Percentiles rank a stretch among this genome's conserved stretches.
phyloP scores from a whole-genome alignment of 2,113 vertebrate species.

The Ptyas mucosa region DNA sequence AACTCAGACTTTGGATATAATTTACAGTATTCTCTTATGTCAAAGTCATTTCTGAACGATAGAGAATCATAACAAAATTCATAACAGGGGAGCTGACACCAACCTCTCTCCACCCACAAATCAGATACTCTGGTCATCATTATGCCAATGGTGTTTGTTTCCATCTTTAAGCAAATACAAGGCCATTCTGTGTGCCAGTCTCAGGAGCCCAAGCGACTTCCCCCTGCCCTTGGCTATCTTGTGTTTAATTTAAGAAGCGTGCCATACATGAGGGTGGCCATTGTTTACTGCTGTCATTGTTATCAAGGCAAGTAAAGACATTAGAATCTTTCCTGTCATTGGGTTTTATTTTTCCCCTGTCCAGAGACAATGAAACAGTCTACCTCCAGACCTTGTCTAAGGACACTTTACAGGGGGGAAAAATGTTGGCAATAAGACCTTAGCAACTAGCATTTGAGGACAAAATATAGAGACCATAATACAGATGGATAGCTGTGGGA shows the following conservation, averaged over 20 bases:
- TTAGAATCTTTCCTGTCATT: conserved; percentile 58
- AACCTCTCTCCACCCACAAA: conserved; percentile 27
- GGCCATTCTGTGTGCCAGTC: conserved; percentile 46
- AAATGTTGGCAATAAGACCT: conserved; percentile 54
- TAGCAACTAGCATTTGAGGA: background rate
- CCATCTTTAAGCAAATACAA: conserved; percentile 43
- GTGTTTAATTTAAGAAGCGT: conserved; percentile 67
- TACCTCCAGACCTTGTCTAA: conserved; percentile 62
- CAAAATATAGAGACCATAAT: background rate
- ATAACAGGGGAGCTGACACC: conserved; percentile 37
- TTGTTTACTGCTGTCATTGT: conserved; percentile 67
- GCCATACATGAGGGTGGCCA: conserved; percentile 59
- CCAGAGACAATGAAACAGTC: conserved; percentile 54
- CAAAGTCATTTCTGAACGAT: conserved; percentile 30
- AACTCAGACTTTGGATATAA: conserved; percentile 18
- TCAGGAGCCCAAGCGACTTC: conserved; percentile 51
- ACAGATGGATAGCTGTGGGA: background rate
- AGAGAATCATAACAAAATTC: conserved; percentile 19
- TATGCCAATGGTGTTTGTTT: conserved; percentile 31
- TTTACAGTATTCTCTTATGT: conserved; percentile 25
- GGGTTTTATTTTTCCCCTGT: conserved; percentile 60
- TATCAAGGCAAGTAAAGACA: conserved; percentile 66
- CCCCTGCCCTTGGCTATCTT: conserved; percentile 62
- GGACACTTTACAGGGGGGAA: conserved; percentile 53
- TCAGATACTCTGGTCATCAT: conserved; percentile 8